phyloP scores from a whole-genome alignment of 2,888 invertebrate genomes.

The Melinopterus prodromus region DNA sequence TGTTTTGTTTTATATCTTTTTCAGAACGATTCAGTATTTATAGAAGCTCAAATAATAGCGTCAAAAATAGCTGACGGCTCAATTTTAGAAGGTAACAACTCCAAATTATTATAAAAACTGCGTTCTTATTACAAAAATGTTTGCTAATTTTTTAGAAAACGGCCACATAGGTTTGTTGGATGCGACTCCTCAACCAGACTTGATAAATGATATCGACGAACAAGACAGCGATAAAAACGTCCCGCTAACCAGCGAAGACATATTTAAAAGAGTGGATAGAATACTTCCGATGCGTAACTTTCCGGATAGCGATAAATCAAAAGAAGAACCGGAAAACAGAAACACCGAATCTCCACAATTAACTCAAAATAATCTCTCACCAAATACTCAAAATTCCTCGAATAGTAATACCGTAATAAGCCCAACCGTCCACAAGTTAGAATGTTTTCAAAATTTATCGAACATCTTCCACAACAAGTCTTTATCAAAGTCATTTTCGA shows the following conservation, averaged over 20 bases:
- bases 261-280: slow-evolving; percentile 42
- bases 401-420: slow-evolving; percentile 14
- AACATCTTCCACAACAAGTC: slow-evolving; percentile 28
- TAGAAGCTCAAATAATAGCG: slow-evolving; percentile 37
- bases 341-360: neutral
- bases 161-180: slow-evolving; percentile 38
- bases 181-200: slow-evolving; percentile 38
- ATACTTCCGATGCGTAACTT: slow-evolving; percentile 34
- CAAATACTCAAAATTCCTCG: slow-evolving; percentile 9
- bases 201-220: slow-evolving; percentile 32
- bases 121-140: neutral
- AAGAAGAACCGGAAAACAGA: slow-evolving; percentile 12
- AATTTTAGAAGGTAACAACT: slow-evolving; percentile 19
- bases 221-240: slow-evolving; percentile 22
- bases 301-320: neutral
- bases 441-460: slow-evolving; percentile 33
- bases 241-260: slow-evolving; percentile 28
- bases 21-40: slow-evolving; percentile 39
- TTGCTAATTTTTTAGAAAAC: slow-evolving; percentile 34
- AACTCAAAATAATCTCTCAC: neutral
- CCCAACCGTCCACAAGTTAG: slow-evolving; percentile 19
- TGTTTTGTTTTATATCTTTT: slow-evolving; percentile 12
- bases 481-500: slow-evolving; percentile 23
- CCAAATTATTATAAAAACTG: neutral
- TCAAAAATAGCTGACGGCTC: slow-evolving; percentile 38